Evolutionary conservation across 2,797 vertebrate genomes (phyloP), one percentile per base, ranked within the genome.

Genomic region (Lacerta bilineata): DNA sequence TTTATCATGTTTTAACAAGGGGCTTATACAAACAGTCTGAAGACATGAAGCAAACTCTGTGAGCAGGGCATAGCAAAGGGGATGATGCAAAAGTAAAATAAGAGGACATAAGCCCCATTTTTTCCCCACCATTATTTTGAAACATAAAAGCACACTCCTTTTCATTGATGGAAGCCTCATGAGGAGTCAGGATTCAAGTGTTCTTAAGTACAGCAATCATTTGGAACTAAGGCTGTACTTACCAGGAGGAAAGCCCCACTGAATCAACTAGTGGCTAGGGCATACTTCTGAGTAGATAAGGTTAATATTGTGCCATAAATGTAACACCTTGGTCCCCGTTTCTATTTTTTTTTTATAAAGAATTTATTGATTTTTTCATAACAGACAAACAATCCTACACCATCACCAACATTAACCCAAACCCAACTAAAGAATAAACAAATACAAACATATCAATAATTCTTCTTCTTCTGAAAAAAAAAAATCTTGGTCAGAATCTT

Each of bases 111-210:
- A 86, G 11, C 17, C 88, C 33, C 0, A 85, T 86, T 90, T 91
- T 10, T 89, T 93, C 43, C 78, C 78, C 66, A 83, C 71, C 55
- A 90, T 83, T 80, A 90, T 27, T 68, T 27, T 11, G 88, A 90
- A 61, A 90, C 50, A 79, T 29, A n/a, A 93, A 94, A 93, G 33
- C 0, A 43, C 76, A 68, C 71, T 0, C 72, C 80, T 88, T 85
- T 29, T 23, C n/a, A 81, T 68, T 84, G 84, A 41, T 13, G 85
- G 0, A 80, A 61, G 18, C 83, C 8, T 76, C 11, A 66, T 29
- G 55, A 8, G 20, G 13, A 59, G 33, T 59, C 33, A 71, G 29
- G 61, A 39, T 77, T 13, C 64, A 25, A 88, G 41, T 33, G 41
- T 39, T 27, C 46, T 68, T 25, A 80, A n/a, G 18, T 17, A 59